phyloP scores from a whole-genome alignment of 2,888 invertebrate genomes.

The Epistrophella euchroma region DNA sequence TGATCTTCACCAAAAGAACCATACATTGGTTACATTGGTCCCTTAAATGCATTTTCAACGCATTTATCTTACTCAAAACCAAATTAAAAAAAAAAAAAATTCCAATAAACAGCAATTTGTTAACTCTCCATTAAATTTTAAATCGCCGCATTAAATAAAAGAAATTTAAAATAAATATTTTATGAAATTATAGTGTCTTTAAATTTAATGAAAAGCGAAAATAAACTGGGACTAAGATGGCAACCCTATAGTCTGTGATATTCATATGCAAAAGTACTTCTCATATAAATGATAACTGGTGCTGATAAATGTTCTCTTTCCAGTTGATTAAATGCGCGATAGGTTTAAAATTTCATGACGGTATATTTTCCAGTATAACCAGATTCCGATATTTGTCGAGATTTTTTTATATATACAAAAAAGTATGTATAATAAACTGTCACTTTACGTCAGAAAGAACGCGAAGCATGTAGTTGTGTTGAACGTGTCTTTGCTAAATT shows the following conservation, averaged over 20 bases:
- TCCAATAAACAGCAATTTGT: too few species aligned
- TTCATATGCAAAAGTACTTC: not conserved
- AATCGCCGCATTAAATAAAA: too few species aligned
- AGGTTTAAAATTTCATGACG: slow-evolving; percentile 20
- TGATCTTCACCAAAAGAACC: too few species aligned
- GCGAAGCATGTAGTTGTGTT: not conserved
- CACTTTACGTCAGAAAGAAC: slow-evolving; percentile 54
- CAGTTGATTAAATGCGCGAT: slow-evolving; percentile 68
- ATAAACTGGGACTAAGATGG: not conserved
- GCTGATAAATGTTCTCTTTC: slow-evolving; percentile 68
- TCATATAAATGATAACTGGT: slow-evolving; percentile 40
- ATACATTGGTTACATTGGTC: too few species aligned
- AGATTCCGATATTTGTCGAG: slow-evolving; percentile 49
- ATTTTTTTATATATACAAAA: too few species aligned
- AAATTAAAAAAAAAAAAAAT: too few species aligned
- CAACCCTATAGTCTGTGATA: not conserved
- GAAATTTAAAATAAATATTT: too few species aligned
- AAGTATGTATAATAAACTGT: slow-evolving; percentile 72
- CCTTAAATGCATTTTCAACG: too few species aligned
- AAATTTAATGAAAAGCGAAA: too few species aligned
- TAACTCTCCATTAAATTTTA: too few species aligned
- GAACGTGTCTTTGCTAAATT: slow-evolving; percentile 34
- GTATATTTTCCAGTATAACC: slow-evolving; percentile 59
- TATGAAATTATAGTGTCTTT: too few species aligned
- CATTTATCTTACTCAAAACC: too few species aligned